Evolutionary conservation across 2,888 invertebrate species (phyloP), one percentile per base, ranked within the genome.

Genomic region (Zhuqinia jingwanae): DNA sequence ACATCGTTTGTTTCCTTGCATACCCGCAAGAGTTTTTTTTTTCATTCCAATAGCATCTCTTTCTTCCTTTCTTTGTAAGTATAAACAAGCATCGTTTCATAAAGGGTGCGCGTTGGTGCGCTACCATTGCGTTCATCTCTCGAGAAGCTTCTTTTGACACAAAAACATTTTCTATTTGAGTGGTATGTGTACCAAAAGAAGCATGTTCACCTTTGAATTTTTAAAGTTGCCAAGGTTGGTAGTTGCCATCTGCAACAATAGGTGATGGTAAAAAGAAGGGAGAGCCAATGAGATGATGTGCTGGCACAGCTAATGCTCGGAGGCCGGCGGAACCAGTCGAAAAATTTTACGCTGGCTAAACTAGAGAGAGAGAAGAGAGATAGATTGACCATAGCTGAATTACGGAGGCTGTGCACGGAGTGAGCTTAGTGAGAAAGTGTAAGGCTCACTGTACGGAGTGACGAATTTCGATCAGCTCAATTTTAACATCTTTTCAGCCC

Each of bases 361-460:
- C 36, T 58, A 25, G 42, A 17, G n/a, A n/a, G n/a, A n/a, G n/a
- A n/a, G n/a, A n/a, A n/a, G n/a, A n/a, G n/a, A n/a, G n/a, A n/a
- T n/a, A n/a, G n/a, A 47, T 15, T 58, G 70, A 65, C 30, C 60
- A 68, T 70, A 65, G 68, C 81, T 87, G 83, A 84, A 70, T 20
- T 84, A 47, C 63, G 85, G 79, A 73, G 81, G 78, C 68, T 78
- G 84, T 47, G 68, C 73, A 68, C 58, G 84, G 45, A 77, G 68
- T 53, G 78, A 85, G 78, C 85, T 87, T 82, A 89, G 89, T 88
- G 88, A 88, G 88, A 85, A 89, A 88, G 86, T 88, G 86, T 60
- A 88, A 87, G 88, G 89, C 89, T 88, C 89, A 89, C 88, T 87
- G 89, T 87, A 88, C 80, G 85, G 87, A 88, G 88, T 87, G 87